Conservation (phyloP, 1,140 invertebrate genomes). For the Micrasema longulum region DNA sequence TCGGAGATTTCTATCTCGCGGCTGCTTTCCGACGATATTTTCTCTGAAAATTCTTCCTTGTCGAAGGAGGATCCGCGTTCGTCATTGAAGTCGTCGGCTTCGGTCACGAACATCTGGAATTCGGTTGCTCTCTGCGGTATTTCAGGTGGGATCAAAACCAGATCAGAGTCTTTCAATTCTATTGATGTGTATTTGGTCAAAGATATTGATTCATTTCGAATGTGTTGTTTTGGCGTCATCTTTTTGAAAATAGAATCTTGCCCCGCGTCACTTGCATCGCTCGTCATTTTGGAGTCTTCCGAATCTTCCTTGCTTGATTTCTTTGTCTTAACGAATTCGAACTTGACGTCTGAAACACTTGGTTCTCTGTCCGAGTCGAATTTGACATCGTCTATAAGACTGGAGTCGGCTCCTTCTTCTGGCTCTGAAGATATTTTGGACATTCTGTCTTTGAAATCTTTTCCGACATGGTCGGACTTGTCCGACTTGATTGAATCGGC, state of each 20-base stretch:
- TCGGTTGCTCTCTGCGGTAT: slow-evolving; percentile 55
- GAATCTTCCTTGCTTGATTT: slow-evolving; percentile 55
- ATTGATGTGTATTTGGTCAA: slow-evolving; percentile 64
- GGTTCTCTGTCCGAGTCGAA: slow-evolving; percentile 27
- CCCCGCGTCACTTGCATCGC: slow-evolving; percentile 55
- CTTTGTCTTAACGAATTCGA: slow-evolving; percentile 41
- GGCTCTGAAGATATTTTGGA: slow-evolving; percentile 53
- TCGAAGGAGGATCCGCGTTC: slow-evolving; percentile 60
- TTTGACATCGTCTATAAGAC: slow-evolving; percentile 39
- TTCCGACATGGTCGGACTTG: slow-evolving; percentile 61
- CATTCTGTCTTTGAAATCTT: slow-evolving; percentile 46
- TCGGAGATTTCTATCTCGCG: slow-evolving; percentile 67
- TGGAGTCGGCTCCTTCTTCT: slow-evolving; percentile 51
- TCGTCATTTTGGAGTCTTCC: slow-evolving; percentile 56
- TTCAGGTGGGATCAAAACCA: slow-evolving; percentile 56
- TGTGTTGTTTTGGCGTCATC: slow-evolving; percentile 64
- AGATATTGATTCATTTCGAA: slow-evolving; percentile 65
- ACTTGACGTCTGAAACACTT: slow-evolving; percentile 17
- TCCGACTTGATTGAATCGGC: slow-evolving; percentile 67
- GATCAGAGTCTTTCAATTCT: slow-evolving; percentile 58
- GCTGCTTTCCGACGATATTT: slow-evolving; percentile 68
- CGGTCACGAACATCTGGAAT: slow-evolving; percentile 66
- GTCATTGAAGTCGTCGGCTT: slow-evolving; percentile 64
- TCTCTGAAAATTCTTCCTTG: slow-evolving; percentile 65
- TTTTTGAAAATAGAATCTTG: slow-evolving; percentile 64